These are phyloP conservation scores for Marcusenius ussheri DNA, from an alignment of 2,113 vertebrate species.

Conservation along the genomic window DNA sequence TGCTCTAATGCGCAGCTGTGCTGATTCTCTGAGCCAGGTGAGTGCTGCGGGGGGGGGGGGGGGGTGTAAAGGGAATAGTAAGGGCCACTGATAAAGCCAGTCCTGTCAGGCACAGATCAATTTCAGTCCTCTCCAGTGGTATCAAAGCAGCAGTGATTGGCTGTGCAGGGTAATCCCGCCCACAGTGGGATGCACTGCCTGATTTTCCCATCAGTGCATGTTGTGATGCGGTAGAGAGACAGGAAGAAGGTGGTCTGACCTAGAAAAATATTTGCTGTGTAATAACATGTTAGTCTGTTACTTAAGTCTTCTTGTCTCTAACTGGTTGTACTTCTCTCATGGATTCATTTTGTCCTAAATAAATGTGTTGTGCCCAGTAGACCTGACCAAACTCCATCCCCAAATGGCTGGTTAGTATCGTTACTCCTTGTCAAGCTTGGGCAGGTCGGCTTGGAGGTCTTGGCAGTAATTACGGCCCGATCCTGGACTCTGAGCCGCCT, in stretches of 20 bases:
- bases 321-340: neutral
- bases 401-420: neutral
- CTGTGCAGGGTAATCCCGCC: neutral
- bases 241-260: neutral
- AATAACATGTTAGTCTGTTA: neutral
- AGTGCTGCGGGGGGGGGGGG: slow-evolving; percentile 1
- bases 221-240: neutral
- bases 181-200: neutral
- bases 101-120: neutral
- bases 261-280: neutral
- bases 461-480: neutral
- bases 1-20: slow-evolving; percentile 75
- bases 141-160: neutral
- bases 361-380: neutral
- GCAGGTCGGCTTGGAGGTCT: neutral
- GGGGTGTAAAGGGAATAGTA: neutral
- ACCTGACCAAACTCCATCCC: neutral
- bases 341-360: neutral
- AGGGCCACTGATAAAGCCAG: neutral
- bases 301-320: neutral
- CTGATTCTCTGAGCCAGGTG: slow-evolving; percentile 87
- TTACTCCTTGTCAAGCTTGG: neutral
- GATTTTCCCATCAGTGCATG: neutral
- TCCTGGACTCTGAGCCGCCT: neutral
- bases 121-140: neutral